phyloP scores from a whole-genome alignment of 2,113 vertebrate genomes.

The Sylvilagus bachmani region DNA sequence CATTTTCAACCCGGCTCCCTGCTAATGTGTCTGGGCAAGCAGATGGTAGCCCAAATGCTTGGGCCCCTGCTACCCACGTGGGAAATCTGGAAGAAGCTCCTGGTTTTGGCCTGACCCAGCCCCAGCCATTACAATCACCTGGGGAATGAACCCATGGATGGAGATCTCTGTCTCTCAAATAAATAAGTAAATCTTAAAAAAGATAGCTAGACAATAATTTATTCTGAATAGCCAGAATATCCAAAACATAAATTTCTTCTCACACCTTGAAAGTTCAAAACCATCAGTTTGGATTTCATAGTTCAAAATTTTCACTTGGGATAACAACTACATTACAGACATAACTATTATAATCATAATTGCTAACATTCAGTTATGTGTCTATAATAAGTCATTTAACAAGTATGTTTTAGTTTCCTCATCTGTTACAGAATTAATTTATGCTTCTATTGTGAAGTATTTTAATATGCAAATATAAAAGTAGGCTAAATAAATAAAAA shows the following conservation, averaged over 20 bases:
- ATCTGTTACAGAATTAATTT: conserved; percentile 23
- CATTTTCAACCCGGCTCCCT: too few species aligned
- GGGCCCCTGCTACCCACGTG: too few species aligned
- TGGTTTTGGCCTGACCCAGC: too few species aligned
- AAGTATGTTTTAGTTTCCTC: neutral
- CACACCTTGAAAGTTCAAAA: conserved; percentile 39
- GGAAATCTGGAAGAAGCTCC: too few species aligned
- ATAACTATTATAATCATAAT: neutral
- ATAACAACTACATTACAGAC: neutral
- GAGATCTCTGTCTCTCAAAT: too few species aligned
- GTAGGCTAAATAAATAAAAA: conserved; percentile 49
- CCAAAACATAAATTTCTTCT: conserved; percentile 17
- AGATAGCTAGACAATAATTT: neutral
- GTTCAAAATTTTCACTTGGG: conserved; percentile 36
- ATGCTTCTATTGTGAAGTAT: neutral
- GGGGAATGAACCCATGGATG: too few species aligned
- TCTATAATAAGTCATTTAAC: neutral
- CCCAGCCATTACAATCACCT: too few species aligned
- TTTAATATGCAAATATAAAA: conserved; percentile 50
- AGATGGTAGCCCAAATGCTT: too few species aligned
- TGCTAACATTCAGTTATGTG: neutral
- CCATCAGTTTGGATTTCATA: neutral
- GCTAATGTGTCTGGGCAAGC: too few species aligned
- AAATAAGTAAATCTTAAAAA: too few species aligned
- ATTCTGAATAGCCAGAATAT: conserved; percentile 1